phyloP scores from a whole-genome alignment of 2,888 invertebrate species.

The Drosophila hamatofila region DNA sequence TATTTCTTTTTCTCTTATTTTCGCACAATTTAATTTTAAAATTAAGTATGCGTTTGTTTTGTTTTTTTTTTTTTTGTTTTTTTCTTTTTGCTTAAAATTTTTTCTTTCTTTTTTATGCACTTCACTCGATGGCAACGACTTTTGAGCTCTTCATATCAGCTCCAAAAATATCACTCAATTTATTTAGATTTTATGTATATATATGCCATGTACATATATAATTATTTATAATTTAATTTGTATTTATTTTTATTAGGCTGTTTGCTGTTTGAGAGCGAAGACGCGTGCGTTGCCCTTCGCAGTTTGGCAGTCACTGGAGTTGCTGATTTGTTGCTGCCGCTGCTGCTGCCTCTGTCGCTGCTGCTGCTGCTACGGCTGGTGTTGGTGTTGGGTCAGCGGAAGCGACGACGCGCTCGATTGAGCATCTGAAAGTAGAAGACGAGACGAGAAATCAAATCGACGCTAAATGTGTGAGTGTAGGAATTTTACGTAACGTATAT shows the following conservation, averaged over 20 bases:
- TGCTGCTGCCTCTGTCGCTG: conserved; percentile 4
- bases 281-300: conserved; percentile 17
- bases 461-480: conserved; percentile 26
- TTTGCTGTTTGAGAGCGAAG: not conserved
- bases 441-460: conserved; percentile 58
- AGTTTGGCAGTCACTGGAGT: conserved; percentile 31
- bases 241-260: not conserved
- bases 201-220: not conserved
- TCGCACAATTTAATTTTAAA: conserved; percentile 9
- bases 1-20: not conserved
- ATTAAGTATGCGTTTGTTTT: conserved; percentile 17
- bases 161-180: conserved; percentile 1
- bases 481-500: conserved; percentile 69
- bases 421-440: conserved; percentile 58
- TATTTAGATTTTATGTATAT: conserved; percentile 6
- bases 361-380: conserved; percentile 36
- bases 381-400: conserved; percentile 37
- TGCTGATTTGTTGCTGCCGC: conserved; percentile 23
- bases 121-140: conserved; percentile 24
- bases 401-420: conserved; percentile 41
- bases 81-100: conserved; percentile 6
- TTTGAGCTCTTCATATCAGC: conserved; percentile 24
- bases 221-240: conserved; percentile 2
- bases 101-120: conserved; percentile 28
- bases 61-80: not conserved